Evolutionary conservation across 2,888 invertebrate species (phyloP).

Genomic region (Asteroscopus sphinx): DNA sequence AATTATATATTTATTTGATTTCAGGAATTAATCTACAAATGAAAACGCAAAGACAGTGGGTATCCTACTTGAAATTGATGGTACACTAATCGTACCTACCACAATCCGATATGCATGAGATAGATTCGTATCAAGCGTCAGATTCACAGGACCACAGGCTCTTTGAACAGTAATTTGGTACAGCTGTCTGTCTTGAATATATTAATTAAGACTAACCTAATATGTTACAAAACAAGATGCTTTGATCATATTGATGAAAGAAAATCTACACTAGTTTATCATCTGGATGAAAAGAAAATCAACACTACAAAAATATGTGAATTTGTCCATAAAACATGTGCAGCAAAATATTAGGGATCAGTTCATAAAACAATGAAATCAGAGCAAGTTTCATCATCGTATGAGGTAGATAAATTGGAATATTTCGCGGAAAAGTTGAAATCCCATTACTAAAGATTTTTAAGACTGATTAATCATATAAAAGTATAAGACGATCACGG

Average conservation of each 20-base stretch:
- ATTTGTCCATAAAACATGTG: constrained; percentile 7
- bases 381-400: constrained; percentile 10
- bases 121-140: constrained; percentile 27
- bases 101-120: constrained; percentile 45
- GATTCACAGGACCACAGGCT: constrained; percentile 36
- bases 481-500: too few relatives aligned
- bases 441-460: too few relatives aligned
- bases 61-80: constrained; percentile 2
- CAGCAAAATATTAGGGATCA: constrained; percentile 15
- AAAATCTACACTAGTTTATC: too few relatives aligned
- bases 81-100: constrained; percentile 1
- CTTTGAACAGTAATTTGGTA: constrained; percentile 16
- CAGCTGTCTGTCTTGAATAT: constrained; percentile 30
- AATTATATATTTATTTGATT: too few relatives aligned
- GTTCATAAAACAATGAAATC: constrained; percentile 7
- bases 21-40: too few relatives aligned
- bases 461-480: too few relatives aligned
- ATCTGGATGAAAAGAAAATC: constrained; percentile 22
- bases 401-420: background rate
- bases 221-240: constrained; percentile 7
- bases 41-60: background rate
- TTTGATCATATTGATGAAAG: too few relatives aligned
- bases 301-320: background rate
- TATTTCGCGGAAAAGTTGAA: background rate
- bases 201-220: constrained; percentile 7